These are phyloP conservation scores for Plusia festucae DNA, from an alignment of 2,888 invertebrate species.

Conservation along the genomic window DNA sequence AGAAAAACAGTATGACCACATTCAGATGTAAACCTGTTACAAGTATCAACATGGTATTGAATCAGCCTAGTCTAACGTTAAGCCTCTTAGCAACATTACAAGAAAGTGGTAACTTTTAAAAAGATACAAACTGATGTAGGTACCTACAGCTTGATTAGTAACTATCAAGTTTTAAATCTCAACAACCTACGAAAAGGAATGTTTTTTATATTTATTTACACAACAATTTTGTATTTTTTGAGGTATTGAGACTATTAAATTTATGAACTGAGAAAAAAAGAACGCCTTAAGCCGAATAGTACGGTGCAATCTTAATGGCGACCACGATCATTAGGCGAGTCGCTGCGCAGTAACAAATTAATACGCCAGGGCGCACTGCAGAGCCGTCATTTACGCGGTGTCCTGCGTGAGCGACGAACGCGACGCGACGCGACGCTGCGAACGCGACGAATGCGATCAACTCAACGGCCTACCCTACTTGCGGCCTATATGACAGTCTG, in stretches of 20 bases:
- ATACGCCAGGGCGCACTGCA: too few relatives aligned
- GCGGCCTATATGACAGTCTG: too few relatives aligned
- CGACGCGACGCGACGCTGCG: too few relatives aligned
- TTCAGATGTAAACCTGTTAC: conserved; percentile 37
- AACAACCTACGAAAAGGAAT: conserved; percentile 83
- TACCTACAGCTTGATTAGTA: conserved; percentile 70
- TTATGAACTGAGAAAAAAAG: neutral
- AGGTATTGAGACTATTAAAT: conserved; percentile 29
- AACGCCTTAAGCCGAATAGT: too few relatives aligned
- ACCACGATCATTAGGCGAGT: too few relatives aligned
- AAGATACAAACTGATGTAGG: conserved; percentile 69
- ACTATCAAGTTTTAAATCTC: conserved; percentile 72
- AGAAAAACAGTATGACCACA: neutral
- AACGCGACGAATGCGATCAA: too few relatives aligned
- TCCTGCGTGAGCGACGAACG: too few relatives aligned
- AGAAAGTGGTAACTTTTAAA: conserved; percentile 79
- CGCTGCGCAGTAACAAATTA: too few relatives aligned
- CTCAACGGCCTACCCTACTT: too few relatives aligned
- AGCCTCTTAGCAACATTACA: conserved; percentile 77
- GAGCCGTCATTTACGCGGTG: too few relatives aligned
- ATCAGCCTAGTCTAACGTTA: conserved; percentile 68
- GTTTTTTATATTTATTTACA: conserved; percentile 77
- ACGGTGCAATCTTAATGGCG: too few relatives aligned
- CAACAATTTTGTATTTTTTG: conserved; percentile 49
- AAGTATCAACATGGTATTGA: conserved; percentile 32